These are phyloP conservation scores for Enoplosus armatus DNA, from an alignment of 2,797 vertebrate genomes.

Conservation along the genomic window DNA sequence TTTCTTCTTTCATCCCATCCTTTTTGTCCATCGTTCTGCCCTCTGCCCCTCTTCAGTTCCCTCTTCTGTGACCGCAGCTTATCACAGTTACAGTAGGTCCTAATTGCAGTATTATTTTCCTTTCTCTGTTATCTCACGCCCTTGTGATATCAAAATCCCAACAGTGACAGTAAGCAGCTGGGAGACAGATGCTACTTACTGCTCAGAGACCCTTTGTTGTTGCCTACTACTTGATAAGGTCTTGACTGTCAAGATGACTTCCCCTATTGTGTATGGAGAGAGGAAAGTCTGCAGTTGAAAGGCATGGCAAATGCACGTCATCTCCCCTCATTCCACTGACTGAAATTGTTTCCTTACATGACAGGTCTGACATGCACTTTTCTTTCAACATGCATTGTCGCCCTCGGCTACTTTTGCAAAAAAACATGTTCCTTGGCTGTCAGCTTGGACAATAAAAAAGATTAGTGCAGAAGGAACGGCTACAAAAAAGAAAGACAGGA, in stretches of 20 bases:
- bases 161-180: slow-evolving; percentile 58
- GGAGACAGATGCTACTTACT: slow-evolving; percentile 70
- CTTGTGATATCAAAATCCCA: slow-evolving; percentile 72
- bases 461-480: slow-evolving; percentile 49
- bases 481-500: slow-evolving; percentile 41
- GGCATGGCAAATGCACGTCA: slow-evolving; percentile 29
- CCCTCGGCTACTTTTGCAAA: slow-evolving; percentile 40
- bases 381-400: slow-evolving; percentile 51
- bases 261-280: slow-evolving; percentile 47
- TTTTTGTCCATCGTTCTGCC: slow-evolving; percentile 52
- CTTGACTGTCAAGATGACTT: slow-evolving; percentile 64
- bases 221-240: slow-evolving; percentile 70
- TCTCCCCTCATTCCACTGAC: slow-evolving; percentile 37
- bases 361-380: slow-evolving; percentile 62
- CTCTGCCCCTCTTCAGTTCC: slow-evolving; percentile 34
- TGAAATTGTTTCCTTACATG: slow-evolving; percentile 58
- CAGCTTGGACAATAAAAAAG: slow-evolving; percentile 65
- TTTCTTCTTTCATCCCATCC: slow-evolving; percentile 51
- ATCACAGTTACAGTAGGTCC: slow-evolving; percentile 69
- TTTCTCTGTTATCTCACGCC: slow-evolving; percentile 64
- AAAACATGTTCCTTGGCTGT: slow-evolving; percentile 56
- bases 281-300: slow-evolving; percentile 48
- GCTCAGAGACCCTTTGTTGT: slow-evolving; percentile 62
- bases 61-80: slow-evolving; percentile 57
- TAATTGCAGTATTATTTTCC: slow-evolving; percentile 78